Evolutionary conservation across 2,888 invertebrate species (phyloP), one percentile per base, ranked within the genome.

Genomic region (Diaphora mendica): DNA sequence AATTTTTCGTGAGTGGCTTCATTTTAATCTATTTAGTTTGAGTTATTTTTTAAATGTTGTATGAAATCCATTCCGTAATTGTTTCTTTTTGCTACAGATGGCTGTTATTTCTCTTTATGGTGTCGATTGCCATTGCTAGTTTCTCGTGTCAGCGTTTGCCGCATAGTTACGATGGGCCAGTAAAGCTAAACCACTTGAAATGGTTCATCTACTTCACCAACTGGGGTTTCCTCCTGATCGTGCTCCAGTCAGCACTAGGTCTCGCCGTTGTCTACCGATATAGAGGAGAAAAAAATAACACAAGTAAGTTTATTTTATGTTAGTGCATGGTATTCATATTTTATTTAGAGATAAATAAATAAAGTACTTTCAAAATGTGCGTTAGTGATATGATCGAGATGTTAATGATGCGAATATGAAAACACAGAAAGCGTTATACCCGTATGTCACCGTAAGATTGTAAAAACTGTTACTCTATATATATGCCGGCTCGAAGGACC

Each of bases 171-270:
- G 87, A 91, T 7, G 93, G 94, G 0, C 92, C 94, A 59, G 82
- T 91, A 42, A 89, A 93, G 78, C 86, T 94, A 59, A 96, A 95
- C 87, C 92, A 94, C 84, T 93, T 94, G 79, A 97, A 97, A 85
- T 97, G 97, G 97, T 96, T 96, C 74, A 97, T 97, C 79, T 97
- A 97, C 89, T 96, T 97, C 84, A 97, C 97, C 20, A 97, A 97
- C 90, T 97, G 97, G 97, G 97, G 97, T 59, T 96, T 96, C 86
- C 86, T 96, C 17, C 82, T 96, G 67, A 97, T 97, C 77, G 91
- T 95, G 0, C 73, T 96, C 3, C 97, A 97, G 85, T 93, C 97
- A 0, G 87, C 96, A 0, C 86, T 97, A 1, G 96, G 96, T 0
- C 91, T 96, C 0, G 87, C 91, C 2, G 92, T 97, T 0, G 96